Conservation (phyloP, 2,888 invertebrate species). For the Clepsis dumicolana region DNA sequence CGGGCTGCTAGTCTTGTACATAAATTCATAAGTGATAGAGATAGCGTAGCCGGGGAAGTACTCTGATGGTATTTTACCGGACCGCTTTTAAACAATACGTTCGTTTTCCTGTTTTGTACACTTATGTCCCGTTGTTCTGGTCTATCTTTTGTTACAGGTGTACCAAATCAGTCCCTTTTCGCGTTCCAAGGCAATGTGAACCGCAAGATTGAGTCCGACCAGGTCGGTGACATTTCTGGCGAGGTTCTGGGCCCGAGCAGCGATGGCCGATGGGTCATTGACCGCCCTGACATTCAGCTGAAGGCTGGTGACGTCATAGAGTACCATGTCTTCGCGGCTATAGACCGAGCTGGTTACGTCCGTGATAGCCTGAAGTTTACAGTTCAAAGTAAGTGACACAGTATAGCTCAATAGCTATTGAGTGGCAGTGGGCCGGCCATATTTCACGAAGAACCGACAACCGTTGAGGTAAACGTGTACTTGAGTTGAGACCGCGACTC, state of each 20-base stretch:
- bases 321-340: constrained; percentile 87
- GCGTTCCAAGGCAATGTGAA: constrained; percentile 89
- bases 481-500: too few relatives aligned
- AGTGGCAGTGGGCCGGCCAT: too few relatives aligned
- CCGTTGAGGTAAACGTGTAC: too few relatives aligned
- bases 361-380: constrained; percentile 71
- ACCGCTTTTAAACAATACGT: neutral
- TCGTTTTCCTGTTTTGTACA: neutral
- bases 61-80: neutral
- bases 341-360: constrained; percentile 76
- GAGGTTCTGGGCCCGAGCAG: constrained; percentile 70
- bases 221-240: constrained; percentile 83
- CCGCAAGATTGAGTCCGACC: constrained; percentile 72
- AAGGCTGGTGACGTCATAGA: constrained; percentile 85
- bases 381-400: constrained; percentile 67
- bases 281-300: constrained; percentile 73
- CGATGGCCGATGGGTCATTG: constrained; percentile 82
- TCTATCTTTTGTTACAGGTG: constrained; percentile 66
- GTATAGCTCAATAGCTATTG: neutral
- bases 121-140: too few relatives aligned
- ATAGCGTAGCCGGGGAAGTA: neutral
- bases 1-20: too few relatives aligned
- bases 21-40: too few relatives aligned
- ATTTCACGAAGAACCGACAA: too few relatives aligned
- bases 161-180: constrained; percentile 82